These are phyloP conservation scores for Gryllus bimaculatus DNA, from an alignment of 1,140 invertebrate species.

Conservation along the genomic window DNA sequence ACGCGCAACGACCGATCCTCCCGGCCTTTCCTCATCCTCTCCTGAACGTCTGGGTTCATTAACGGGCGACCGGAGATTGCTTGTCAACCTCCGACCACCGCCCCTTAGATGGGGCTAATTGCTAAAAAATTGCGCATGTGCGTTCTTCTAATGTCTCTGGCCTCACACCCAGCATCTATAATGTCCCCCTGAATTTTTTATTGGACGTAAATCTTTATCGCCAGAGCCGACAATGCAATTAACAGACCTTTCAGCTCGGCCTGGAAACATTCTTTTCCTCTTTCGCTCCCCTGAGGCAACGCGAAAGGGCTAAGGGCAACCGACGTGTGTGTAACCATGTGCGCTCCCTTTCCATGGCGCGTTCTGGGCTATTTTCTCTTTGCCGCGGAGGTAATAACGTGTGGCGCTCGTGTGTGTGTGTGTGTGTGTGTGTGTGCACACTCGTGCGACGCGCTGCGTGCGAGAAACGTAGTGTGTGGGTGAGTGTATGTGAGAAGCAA, in stretches of 20 bases:
- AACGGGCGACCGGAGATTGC: no score
- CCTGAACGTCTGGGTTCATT: no score
- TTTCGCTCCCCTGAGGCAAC: neutral
- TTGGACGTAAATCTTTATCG: neutral
- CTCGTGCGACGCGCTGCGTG: neutral
- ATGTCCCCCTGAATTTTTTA: neutral
- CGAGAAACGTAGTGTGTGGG: neutral
- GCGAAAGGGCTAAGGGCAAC: neutral
- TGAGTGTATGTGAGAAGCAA: neutral
- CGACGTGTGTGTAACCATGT: neutral
- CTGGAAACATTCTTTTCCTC: neutral
- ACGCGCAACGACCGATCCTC: no score
- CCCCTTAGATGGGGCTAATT: no score
- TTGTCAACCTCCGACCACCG: no score
- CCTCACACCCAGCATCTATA: no score
- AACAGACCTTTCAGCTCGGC: neutral
- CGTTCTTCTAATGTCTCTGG: no score
- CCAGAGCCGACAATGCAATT: neutral
- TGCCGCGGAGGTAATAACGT: neutral
- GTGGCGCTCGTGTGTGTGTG: neutral
- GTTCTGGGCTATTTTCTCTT: no score
- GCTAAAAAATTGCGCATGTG: no score
- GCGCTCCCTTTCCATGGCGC: neutral
- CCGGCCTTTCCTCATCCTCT: no score
- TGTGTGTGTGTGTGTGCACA: neutral